These are phyloP conservation scores for Callaeas wilsoni DNA, from an alignment of 2,113 vertebrate species.

Conservation along the genomic window DNA sequence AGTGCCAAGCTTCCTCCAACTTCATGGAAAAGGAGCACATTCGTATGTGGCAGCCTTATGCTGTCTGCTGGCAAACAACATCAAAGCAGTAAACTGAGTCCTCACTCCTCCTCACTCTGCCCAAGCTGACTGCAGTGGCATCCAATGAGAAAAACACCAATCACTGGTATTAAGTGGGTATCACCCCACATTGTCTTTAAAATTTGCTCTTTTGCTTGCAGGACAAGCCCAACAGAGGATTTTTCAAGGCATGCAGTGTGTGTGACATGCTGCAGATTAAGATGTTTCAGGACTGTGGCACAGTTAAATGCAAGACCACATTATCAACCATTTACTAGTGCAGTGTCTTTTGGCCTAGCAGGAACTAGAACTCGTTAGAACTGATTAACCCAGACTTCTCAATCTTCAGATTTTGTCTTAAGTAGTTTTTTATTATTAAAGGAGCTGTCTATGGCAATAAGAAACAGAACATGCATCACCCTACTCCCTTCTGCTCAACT, in stretches of 20 bases:
- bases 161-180: rapidly evolving
- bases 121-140: background rate
- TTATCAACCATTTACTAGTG: background rate
- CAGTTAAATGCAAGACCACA: background rate
- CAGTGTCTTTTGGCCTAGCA: background rate
- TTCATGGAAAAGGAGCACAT: background rate
- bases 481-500: background rate
- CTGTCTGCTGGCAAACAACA: background rate
- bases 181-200: background rate
- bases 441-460: background rate
- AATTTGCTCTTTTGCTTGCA: background rate
- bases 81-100: background rate
- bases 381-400: background rate
- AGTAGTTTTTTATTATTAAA: background rate
- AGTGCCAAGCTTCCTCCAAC: background rate
- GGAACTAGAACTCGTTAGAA: background rate
- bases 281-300: background rate
- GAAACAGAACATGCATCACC: background rate
- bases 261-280: background rate
- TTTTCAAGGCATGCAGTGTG: background rate
- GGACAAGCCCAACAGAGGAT: background rate
- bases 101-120: background rate
- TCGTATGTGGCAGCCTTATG: background rate
- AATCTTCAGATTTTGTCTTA: background rate
- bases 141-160: background rate